phyloP scores from a whole-genome alignment of 2,113 vertebrate genomes.

The Smithornis capensis region DNA sequence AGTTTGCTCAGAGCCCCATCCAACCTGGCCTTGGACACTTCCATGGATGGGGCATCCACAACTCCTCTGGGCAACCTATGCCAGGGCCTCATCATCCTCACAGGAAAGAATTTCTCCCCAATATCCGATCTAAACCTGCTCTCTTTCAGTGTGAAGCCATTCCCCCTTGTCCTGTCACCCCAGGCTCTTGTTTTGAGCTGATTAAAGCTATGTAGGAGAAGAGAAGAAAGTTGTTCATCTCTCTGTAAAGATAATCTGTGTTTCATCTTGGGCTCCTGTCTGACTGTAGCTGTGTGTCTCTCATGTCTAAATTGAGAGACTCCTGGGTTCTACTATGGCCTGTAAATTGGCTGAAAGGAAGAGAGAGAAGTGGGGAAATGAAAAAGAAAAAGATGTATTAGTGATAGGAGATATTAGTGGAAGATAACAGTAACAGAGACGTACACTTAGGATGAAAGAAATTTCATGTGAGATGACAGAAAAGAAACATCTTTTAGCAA shows the following conservation, averaged over 20 bases:
- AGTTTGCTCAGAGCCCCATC: background rate
- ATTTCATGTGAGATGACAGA: background rate
- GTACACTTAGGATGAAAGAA: background rate
- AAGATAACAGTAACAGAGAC: background rate
- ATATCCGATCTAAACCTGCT: background rate
- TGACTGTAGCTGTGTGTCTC: background rate
- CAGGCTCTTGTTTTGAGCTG: background rate
- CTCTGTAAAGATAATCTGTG: background rate
- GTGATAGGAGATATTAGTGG: background rate
- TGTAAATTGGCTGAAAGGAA: background rate
- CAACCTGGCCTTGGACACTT: rapidly evolving
- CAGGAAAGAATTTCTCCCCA: rapidly evolving
- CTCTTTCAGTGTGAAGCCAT: background rate
- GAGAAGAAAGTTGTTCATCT: background rate
- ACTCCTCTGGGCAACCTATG: background rate
- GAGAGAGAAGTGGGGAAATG: background rate
- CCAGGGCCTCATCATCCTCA: background rate
- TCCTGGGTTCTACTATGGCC: background rate
- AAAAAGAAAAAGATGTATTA: background rate
- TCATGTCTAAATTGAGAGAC: background rate
- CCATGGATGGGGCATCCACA: background rate
- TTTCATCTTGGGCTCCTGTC: background rate
- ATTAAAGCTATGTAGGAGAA: background rate
- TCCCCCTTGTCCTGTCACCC: background rate
- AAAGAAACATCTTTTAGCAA: background rate